Base-by-base conservation (phyloP, 2,888 invertebrate species). In the Malacosoma neustria region DNA sequence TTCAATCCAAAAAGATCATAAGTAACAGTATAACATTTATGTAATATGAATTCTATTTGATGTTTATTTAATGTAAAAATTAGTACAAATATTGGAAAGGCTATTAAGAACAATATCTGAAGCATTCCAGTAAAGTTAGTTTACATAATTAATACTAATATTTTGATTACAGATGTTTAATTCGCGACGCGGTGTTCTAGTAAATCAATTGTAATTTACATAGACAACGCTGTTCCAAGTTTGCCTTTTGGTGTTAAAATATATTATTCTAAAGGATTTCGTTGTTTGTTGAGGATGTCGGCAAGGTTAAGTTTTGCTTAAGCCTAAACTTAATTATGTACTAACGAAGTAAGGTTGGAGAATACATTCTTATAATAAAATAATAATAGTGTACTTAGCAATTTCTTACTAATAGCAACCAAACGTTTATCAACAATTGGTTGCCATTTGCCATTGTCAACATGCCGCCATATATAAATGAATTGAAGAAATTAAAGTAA, bases 141-240 rank as follows among this genome's bases (percentile, higher is more conserved):
- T 45, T 45, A 42, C 48, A 49, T 48, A 47, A 49, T 46, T 45
- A 51, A 51, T 48, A 42, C 39, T 47, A 49, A 49, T 47, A 47
- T 45, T 47, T 47, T 45, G 47, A 42, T 47, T 42, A 42, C 41
- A 46, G 41, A 46, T 49, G 14, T 32, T 32, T n/a, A 13, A 13
- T 32, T n/a, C 13, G 14, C 13, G 5, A 5, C n/a, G 13, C 13
- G 32, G 32, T 32, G 13, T 32, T 32, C 9, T 13, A 14, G 13
- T 32, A 13, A 32, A 4, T 13, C 32, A 32, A 32, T 32, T 32
- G 2, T 30, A 22, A 34, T 38, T 41, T 30, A 32, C 35, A 41
- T 37, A 41, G 33, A 36, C 34, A 36, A 36, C 34, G 33, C 35
- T 34, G 36, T 40, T 40, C 34, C 30, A 32, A 33, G 32, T 36